A percentile compares a stretch with the other conserved stretches of the same genome.
Evolutionary conservation across 2,113 vertebrate genomes (phyloP).

Genomic region (Trachemys scripta): DNA sequence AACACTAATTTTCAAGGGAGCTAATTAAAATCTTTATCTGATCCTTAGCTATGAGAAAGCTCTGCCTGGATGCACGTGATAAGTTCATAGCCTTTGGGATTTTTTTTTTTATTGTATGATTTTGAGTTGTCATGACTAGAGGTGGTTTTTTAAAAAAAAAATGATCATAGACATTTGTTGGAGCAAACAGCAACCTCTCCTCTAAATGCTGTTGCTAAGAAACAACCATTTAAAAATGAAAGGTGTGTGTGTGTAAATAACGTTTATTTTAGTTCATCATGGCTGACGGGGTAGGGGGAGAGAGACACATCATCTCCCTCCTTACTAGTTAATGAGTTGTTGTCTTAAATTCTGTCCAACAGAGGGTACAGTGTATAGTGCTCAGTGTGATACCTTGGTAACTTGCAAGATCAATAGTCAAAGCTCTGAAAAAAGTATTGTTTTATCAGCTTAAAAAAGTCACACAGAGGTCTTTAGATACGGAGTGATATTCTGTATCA

Average conservation of each 20-base stretch:
- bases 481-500: neutral
- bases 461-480: neutral
- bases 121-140: constrained; percentile 34
- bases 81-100: constrained; percentile 62
- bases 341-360: constrained; percentile 16
- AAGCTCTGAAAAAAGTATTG: neutral
- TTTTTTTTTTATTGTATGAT: constrained; percentile 67
- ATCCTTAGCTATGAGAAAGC: constrained; percentile 73
- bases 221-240: constrained; percentile 11
- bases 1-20: constrained; percentile 82
- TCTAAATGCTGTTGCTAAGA: constrained; percentile 17
- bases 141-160: neutral
- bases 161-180: neutral
- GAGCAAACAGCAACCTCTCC: constrained; percentile 21
- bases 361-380: neutral
- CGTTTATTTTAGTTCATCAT: neutral
- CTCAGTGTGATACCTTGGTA: neutral
- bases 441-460: constrained; percentile 33
- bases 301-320: neutral
- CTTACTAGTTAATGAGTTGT: constrained; percentile 12
- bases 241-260: neutral
- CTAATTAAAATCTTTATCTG: constrained; percentile 86
- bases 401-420: constrained; percentile 2
- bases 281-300: neutral
- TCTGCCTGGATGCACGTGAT: constrained; percentile 52